A percentile compares a stretch with the other conserved stretches of the same genome.
Conservation (phyloP, 2,113 vertebrate genomes). For the Pyrgilauda ruficollis region DNA sequence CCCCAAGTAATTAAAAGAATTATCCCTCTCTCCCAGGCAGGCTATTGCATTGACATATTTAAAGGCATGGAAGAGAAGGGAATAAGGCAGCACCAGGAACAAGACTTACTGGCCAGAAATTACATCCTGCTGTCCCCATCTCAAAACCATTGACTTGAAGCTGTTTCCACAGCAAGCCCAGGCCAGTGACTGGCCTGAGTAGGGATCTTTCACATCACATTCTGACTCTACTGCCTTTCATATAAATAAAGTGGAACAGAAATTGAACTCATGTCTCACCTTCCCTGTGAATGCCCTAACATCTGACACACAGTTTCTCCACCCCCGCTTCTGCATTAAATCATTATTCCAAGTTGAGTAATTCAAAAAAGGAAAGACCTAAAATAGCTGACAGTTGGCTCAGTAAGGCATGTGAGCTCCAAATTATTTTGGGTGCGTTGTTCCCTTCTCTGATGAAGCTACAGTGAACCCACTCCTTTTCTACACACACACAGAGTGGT, state of each 20-base stretch:
- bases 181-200: background rate
- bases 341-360: background rate
- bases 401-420: background rate
- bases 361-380: background rate
- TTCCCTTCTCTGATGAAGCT: background rate
- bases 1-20: background rate
- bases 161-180: background rate
- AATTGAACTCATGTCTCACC: background rate
- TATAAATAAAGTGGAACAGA: background rate
- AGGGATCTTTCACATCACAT: background rate
- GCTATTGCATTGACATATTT: background rate
- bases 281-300: background rate
- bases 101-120: background rate
- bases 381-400: slow-evolving; percentile 8
- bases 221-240: background rate
- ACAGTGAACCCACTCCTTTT: background rate
- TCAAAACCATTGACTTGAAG: background rate
- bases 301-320: background rate
- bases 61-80: background rate
- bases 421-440: background rate
- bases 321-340: background rate
- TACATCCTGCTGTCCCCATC: background rate
- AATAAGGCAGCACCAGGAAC: background rate
- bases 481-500: background rate
- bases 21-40: background rate